A percentile compares a stretch with the other conserved stretches of the same genome.
These are phyloP conservation scores for Progne subis DNA, from an alignment of 2,113 vertebrate species.

Conservation along the genomic window DNA sequence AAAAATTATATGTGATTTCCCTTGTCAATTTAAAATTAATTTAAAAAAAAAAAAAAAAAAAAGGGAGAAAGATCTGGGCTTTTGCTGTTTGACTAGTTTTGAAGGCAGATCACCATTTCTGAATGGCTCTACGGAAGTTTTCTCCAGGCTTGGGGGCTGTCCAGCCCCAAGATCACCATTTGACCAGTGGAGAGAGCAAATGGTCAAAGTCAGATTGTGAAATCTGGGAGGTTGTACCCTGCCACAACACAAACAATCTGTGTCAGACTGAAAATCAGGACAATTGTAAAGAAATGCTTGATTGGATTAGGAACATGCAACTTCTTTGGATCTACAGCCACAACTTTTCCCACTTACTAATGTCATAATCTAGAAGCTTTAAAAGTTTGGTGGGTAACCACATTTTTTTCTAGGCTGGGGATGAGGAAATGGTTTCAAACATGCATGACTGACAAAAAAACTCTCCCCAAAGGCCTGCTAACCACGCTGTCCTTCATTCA, in stretches of 20 bases:
- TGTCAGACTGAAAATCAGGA: background rate
- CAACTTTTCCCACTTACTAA: constrained; percentile 34
- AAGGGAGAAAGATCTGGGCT: background rate
- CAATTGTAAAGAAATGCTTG: background rate
- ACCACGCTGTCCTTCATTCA: constrained; percentile 1
- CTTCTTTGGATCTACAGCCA: background rate
- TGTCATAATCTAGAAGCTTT: background rate
- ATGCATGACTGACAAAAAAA: background rate
- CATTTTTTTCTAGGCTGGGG: background rate
- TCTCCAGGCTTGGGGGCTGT: background rate
- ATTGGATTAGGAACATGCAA: background rate
- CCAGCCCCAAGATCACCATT: background rate
- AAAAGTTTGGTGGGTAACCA: background rate
- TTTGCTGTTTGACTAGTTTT: background rate
- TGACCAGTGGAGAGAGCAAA: background rate
- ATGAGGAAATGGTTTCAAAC: constrained; percentile 37
- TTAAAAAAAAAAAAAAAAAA: background rate
- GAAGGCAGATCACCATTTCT: background rate
- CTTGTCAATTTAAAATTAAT: background rate
- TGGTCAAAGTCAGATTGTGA: background rate
- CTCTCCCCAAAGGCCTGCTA: constrained; percentile 36
- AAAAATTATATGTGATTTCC: background rate
- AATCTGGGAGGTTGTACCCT: background rate
- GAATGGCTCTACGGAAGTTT: background rate
- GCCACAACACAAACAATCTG: background rate